These are phyloP conservation scores for Oreochromis aureus DNA, from an alignment of 2,113 vertebrate genomes.

Conservation along the genomic window DNA sequence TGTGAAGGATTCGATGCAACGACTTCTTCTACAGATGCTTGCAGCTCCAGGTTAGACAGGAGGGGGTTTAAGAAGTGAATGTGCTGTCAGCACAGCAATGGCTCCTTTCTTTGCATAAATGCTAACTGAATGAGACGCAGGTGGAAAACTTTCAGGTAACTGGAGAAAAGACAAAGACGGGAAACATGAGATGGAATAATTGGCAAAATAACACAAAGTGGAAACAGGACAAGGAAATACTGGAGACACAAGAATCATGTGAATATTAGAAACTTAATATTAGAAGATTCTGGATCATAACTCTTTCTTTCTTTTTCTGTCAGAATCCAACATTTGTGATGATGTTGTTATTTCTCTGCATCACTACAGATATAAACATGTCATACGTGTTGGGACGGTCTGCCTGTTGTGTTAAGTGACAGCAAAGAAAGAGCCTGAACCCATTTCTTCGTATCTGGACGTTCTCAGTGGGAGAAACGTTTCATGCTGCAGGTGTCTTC, in stretches of 20 bases:
- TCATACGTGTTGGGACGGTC: not conserved
- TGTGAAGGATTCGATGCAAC: not conserved
- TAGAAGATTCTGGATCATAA: not conserved
- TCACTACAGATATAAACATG: not conserved
- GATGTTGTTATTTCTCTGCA: not conserved
- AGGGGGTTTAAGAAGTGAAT: not conserved
- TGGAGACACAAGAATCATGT: not conserved
- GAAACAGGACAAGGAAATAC: accelerated
- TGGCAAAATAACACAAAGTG: not conserved
- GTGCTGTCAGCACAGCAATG: not conserved
- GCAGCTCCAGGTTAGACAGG: not conserved
- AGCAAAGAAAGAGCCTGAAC: not conserved
- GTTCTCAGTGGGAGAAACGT: not conserved
- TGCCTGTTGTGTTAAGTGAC: not conserved
- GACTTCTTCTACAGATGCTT: not conserved
- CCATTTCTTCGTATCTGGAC: accelerated
- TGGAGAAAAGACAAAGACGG: not conserved
- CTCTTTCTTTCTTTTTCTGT: not conserved
- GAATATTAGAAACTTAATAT: not conserved
- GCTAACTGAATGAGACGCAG: not conserved
- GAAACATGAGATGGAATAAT: accelerated
- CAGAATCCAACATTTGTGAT: not conserved
- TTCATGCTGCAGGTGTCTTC: not conserved
- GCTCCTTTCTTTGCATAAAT: not conserved
- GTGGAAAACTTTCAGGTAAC: not conserved